Conservation (phyloP, 1,140 invertebrate species). For the Drosophila elegans region DNA sequence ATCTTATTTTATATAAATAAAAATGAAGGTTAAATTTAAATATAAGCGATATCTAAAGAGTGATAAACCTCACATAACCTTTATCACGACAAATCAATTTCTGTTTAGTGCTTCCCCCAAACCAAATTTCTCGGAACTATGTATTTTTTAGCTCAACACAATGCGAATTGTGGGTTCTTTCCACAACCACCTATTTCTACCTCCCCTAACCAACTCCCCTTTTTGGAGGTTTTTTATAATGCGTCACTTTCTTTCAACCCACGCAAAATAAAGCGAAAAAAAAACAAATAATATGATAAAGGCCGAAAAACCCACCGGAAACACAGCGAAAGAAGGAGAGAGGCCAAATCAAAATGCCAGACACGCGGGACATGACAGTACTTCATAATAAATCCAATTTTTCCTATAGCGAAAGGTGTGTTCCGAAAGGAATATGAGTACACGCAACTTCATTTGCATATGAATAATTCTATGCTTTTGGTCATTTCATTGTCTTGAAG, state of each 20-base stretch:
- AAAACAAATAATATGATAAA: background rate
- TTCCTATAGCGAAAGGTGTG: slow-evolving; percentile 44
- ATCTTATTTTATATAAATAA: too few species aligned
- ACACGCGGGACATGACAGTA: slow-evolving; percentile 30
- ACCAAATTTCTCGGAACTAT: background rate
- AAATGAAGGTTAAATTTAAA: too few species aligned
- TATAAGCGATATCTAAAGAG: too few species aligned
- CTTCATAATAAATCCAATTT: slow-evolving; percentile 34
- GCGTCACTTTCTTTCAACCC: slow-evolving; percentile 39
- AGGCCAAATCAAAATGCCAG: slow-evolving; percentile 21
- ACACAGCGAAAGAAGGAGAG: slow-evolving; percentile 23
- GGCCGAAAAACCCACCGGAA: slow-evolving; percentile 38
- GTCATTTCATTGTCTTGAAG: slow-evolving; percentile 44
- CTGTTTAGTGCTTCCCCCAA: background rate
- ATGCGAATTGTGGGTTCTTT: background rate
- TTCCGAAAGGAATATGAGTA: slow-evolving; percentile 34
- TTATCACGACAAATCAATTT: slow-evolving; percentile 10
- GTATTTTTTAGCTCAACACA: background rate
- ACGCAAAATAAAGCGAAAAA: background rate
- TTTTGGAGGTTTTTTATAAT: slow-evolving; percentile 5
- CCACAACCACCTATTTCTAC: slow-evolving; percentile 2
- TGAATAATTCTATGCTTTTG: slow-evolving; percentile 43
- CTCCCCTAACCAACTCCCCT: background rate
- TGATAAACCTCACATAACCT: too few species aligned
- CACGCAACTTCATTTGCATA: slow-evolving; percentile 27